Conservation (phyloP, 2,113 vertebrate genomes). For the Hippocampus comes region DNA sequence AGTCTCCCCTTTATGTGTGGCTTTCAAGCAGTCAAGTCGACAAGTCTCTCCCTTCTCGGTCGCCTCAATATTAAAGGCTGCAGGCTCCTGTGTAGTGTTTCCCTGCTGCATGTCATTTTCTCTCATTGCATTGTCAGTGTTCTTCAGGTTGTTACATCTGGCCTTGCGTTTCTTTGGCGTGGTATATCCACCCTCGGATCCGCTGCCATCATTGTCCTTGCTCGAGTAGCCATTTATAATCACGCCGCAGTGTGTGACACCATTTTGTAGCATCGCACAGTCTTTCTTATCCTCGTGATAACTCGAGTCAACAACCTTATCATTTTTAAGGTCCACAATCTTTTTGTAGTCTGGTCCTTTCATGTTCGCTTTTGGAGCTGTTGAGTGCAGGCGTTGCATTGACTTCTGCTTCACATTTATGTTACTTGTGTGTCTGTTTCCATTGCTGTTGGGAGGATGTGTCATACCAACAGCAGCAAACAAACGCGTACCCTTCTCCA, state of each 20-base stretch:
- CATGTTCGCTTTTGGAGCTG: slow-evolving; percentile 78
- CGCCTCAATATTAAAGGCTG: slow-evolving; percentile 74
- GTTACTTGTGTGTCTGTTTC: slow-evolving; percentile 62
- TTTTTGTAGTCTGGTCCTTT: slow-evolving; percentile 86
- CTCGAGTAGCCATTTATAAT: slow-evolving; percentile 90
- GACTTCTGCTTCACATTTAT: slow-evolving; percentile 65
- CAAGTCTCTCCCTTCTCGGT: slow-evolving; percentile 77
- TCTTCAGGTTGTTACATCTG: slow-evolving; percentile 85
- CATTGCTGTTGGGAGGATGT: slow-evolving; percentile 64
- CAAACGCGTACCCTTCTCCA: slow-evolving; percentile 63
- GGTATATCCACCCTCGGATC: slow-evolving; percentile 92
- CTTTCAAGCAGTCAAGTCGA: slow-evolving; percentile 73
- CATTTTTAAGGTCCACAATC: slow-evolving; percentile 92
- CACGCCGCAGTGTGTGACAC: slow-evolving; percentile 80
- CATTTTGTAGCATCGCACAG: slow-evolving; percentile 81
- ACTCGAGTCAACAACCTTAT: slow-evolving; percentile 81
- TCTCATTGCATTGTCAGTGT: slow-evolving; percentile 80
- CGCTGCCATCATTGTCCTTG: slow-evolving; percentile 93
- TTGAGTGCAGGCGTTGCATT: slow-evolving; percentile 51
- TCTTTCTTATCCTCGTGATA: slow-evolving; percentile 81
- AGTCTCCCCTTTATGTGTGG: slow-evolving; percentile 79
- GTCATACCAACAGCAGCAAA: slow-evolving; percentile 58
- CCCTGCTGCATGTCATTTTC: slow-evolving; percentile 82
- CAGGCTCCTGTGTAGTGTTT: slow-evolving; percentile 78
- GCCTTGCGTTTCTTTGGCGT: slow-evolving; percentile 90